These are phyloP conservation scores for Orbicella faveolata DNA, from an alignment of 64 coral and sea anemone genomes.

Conservation along the genomic window DNA sequence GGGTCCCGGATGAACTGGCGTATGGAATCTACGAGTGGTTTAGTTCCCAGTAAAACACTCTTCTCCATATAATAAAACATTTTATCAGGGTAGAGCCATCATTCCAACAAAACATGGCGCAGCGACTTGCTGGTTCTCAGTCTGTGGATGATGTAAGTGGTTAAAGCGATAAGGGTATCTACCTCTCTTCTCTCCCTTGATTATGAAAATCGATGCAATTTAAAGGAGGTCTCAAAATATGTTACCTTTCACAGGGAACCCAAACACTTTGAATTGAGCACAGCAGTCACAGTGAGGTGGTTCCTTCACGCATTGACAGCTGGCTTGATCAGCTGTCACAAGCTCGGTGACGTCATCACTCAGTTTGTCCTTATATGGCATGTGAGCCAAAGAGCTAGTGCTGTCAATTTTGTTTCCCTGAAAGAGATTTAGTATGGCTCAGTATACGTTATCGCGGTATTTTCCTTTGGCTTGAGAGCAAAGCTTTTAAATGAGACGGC, in stretches of 20 bases:
- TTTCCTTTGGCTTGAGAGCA: too few relatives aligned
- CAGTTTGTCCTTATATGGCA: neutral
- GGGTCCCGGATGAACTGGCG: too few relatives aligned
- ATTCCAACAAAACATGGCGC: too few relatives aligned
- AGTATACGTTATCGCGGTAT: neutral
- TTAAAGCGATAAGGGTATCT: neutral
- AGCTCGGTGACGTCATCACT: neutral
- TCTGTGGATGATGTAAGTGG: too few relatives aligned
- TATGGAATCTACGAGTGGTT: too few relatives aligned
- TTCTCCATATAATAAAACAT: too few relatives aligned
- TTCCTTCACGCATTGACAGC: neutral
- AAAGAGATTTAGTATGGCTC: neutral
- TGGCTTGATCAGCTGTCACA: neutral
- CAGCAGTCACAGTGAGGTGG: conserved; percentile 32
- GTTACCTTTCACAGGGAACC: neutral
- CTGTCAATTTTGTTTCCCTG: neutral
- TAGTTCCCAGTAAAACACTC: too few relatives aligned
- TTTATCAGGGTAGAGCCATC: too few relatives aligned
- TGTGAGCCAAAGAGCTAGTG: neutral
- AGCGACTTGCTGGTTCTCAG: too few relatives aligned
- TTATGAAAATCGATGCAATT: neutral
- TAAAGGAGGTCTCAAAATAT: neutral
- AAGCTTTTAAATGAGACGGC: too few relatives aligned
- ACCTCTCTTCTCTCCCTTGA: neutral
- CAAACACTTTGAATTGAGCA: neutral